Evolutionary conservation across 2,113 vertebrate genomes (phyloP), one percentile per base, ranked within the genome.

Genomic region (Poeciliopsis prolifica): DNA sequence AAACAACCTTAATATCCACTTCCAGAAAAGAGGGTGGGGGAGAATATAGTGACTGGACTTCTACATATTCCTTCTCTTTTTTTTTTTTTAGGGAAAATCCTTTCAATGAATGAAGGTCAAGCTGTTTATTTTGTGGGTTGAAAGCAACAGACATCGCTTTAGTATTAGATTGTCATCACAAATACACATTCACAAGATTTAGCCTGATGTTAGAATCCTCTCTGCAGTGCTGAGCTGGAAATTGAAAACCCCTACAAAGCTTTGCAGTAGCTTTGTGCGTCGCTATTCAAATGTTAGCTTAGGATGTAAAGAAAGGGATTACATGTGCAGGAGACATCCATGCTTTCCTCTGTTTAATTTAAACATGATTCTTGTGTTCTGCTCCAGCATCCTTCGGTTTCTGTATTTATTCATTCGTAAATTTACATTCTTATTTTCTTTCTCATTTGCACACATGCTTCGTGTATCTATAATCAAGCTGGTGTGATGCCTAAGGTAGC

Each of bases 381-480:
- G 37, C 62, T 78, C 68, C 62, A 31, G 29, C 40, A 31, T 66
- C 65, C n/a, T n/a, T 26, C 11, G 1, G 17, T 40, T n/a, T 66
- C 24, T 35, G 12, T 42, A 26, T 65, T 19, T 19, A 65, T 33
- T 35, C 33, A 22, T 54, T 54, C 0, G 4, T 54, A 7, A 22
- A 24, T 24, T 54, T 54, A 24, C 22, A 54, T 22, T 22, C 33
- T 65, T 66, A 40, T 51, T 33, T 17, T 44, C 61, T 61, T 71
- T 29, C 75, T 40, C 60, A 65, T 40, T 74, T 35, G 58, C 78
- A 83, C 65, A 81, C 84, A 75, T 69, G 33, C 12, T 19, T 3
- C 86, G 87, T 87, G 86, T 87, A 60, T 81, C 83, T 84, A 72
- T 70, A 77, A 83, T 80, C 82, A 86, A 84, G 83, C 48, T 79